Base-by-base conservation (phyloP, 92 coral and sea anemone species). In the Epizoanthus scotinus region DNA sequence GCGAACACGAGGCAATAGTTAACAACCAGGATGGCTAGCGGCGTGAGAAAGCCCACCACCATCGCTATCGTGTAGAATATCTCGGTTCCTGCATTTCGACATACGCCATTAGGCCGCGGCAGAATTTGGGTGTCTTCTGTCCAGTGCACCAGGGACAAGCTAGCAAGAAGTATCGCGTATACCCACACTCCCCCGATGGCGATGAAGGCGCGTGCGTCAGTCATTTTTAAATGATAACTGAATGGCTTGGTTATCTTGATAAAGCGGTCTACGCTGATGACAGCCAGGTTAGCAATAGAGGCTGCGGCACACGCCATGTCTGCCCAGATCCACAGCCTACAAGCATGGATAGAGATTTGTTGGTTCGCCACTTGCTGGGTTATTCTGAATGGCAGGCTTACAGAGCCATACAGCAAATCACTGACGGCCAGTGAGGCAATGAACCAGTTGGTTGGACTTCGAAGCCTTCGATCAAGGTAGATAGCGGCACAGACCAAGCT, bases 211-310 rank as follows among this genome's bases (percentile, higher is more conserved):
- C 93, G 95, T 13, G 57, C 66, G 65, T 87, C 88, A 6, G 99
- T 96, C 93, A 96, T 83, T 28, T 84, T 78, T 20, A 81, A 78
- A 26, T 92, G 91, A 86, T 96, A 96, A 63, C 58, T 67, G 73
- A 96, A 96, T n/a, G 99, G 99, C 34, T 88, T 90, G 81, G 98
- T 96, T 78, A 96, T 96, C 84, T 93, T 96, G 74, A 93, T 78
- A 79, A 93, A 89, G 49, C 99, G 90, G 78, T 96, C 99, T 6
- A 96, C 72, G 64, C 98, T 89, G 69, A 96, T 96, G 22, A 96
- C 94, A 0, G 99, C 97, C 63, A 96, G 86, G 44, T 92, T 96
- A 2, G 92, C 93, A 7, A 96, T 91, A 0, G 99, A 96, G 19
- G 99, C 98, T 3, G 99, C 98, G 19, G 92, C 98, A 38, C 98